phyloP scores from a whole-genome alignment of 1,140 invertebrate species.

The Ostrea edulis region DNA sequence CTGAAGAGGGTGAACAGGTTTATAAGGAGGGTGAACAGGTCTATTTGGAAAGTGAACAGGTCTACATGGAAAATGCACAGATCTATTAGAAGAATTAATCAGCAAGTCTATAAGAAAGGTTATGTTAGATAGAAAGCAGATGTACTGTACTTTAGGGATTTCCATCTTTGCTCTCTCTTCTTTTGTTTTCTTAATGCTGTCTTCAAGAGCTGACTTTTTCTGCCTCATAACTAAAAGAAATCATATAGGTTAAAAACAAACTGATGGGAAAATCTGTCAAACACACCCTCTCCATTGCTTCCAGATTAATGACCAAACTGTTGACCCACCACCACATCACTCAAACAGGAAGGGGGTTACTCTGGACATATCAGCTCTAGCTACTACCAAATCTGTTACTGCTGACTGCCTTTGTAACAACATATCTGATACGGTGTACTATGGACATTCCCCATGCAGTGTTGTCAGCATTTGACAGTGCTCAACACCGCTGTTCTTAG shows the following conservation, averaged over 20 bases:
- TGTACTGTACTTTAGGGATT: constrained; percentile 63
- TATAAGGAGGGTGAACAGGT: no score
- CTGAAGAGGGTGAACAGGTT: no score
- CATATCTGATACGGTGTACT: constrained; percentile 37
- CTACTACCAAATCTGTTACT: neutral
- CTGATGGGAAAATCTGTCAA: neutral
- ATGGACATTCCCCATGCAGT: constrained; percentile 23
- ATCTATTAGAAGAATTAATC: no score
- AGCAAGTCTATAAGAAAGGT: neutral
- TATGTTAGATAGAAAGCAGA: neutral
- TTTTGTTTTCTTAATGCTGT: constrained; percentile 67
- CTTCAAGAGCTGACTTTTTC: constrained; percentile 71
- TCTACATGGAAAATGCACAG: no score
- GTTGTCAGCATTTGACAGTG: neutral
- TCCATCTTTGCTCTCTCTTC: constrained; percentile 63
- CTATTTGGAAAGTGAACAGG: no score
- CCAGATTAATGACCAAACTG: neutral
- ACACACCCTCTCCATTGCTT: neutral
- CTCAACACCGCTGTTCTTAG: neutral
- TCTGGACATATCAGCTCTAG: neutral
- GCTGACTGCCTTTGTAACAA: neutral
- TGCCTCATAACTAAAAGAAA: constrained; percentile 67
- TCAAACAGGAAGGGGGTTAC: neutral
- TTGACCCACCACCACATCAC: neutral
- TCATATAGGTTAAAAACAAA: neutral